phyloP scores from a whole-genome alignment of 2,888 invertebrate genomes.

The Molanna angustata region DNA sequence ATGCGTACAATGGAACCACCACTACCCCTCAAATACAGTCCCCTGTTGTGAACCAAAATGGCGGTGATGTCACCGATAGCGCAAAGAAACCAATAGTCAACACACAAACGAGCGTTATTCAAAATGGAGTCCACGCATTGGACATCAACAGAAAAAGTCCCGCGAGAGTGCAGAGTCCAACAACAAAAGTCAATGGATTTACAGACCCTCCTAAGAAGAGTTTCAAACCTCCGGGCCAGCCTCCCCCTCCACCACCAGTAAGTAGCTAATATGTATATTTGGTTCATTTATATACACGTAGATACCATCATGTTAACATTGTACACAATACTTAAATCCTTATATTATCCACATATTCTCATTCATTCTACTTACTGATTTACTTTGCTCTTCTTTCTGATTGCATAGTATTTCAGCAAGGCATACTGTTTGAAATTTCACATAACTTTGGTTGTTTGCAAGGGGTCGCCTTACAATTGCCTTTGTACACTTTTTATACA shows the following conservation, averaged over 20 bases:
- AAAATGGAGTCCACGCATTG: background rate
- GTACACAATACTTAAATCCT: too few relatives aligned
- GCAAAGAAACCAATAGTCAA: background rate
- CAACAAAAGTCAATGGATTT: constrained; percentile 37
- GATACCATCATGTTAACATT: too few relatives aligned
- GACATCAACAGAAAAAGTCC: background rate
- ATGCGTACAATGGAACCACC: constrained; percentile 28
- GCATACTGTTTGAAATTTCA: too few relatives aligned
- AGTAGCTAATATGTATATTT: too few relatives aligned
- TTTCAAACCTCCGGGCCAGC: constrained; percentile 37
- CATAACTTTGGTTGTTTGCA: too few relatives aligned
- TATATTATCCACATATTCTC: too few relatives aligned
- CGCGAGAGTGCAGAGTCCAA: background rate
- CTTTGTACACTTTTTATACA: too few relatives aligned
- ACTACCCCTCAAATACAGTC: constrained; percentile 18
- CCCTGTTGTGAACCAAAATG: background rate
- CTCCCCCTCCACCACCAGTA: constrained; percentile 29
- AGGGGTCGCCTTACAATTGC: too few relatives aligned
- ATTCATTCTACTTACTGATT: too few relatives aligned
- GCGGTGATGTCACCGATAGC: background rate
- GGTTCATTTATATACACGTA: too few relatives aligned
- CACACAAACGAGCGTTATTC: background rate
- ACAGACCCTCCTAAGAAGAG: constrained; percentile 33
- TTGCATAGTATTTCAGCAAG: too few relatives aligned
- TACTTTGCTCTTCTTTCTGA: too few relatives aligned